Base-by-base conservation (phyloP, 2,113 vertebrate species). In the Chrysemys picta region DNA sequence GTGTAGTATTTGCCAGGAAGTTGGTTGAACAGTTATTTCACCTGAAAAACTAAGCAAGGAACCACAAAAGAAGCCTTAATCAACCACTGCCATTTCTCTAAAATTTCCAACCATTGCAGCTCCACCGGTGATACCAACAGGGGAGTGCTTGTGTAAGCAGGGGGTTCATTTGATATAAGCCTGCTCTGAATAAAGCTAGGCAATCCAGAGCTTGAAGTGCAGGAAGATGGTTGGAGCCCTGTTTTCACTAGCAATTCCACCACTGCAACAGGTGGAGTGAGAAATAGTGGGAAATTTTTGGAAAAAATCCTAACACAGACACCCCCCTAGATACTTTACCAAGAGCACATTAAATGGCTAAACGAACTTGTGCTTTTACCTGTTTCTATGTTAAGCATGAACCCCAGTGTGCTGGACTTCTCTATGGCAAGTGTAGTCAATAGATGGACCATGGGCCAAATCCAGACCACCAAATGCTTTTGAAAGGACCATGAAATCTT, bases 361-460 rank as follows among this genome's bases (percentile, higher is more conserved):
- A 69, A 19, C 14, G 27, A 47, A 19, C 57, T 14, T 24, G 7
- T n/a, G 79, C 1, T 22, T 65, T 6, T 6, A 1, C 22, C 65
- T 7, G 3, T 12, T 38, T 31, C 45, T 5, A 2, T 2, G 22
- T 50, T 5, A 3, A 65, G 35, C n/a, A 22, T 4, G 0, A 38
- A n/a, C 1, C 5, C 5, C 42, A 10, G 11, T 4, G 5, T 5
- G 24, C 9, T 87, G 12, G 1, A 10, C 1, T 27, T 54, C 19
- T 54, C 53, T 54, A 54, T 54, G 8, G 21, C 53, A 54, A 54
- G 21, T 8, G 3, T 54, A 54, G 53, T 54, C 53, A 54, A 54
- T 9, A 54, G 19, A 13, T 50, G 4, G 50, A 50, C 50, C 50
- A 5, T 1, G 3, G 53, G 8, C 53, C 53, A 54, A 54, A 54